Conservation (phyloP, 2,113 vertebrate genomes). For the Triplophysa dalaica region DNA sequence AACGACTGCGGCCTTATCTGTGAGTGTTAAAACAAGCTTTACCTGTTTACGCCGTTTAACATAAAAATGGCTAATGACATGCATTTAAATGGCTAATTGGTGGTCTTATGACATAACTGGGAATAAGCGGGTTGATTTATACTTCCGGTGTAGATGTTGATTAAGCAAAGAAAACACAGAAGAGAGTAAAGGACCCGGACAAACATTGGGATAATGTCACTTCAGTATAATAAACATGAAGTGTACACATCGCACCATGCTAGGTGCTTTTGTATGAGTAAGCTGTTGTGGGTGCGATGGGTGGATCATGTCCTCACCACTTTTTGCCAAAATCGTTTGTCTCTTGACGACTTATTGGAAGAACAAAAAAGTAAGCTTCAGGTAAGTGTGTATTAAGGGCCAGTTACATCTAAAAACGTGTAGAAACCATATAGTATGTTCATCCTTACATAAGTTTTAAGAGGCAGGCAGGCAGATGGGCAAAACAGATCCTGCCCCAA, state of each 20-base stretch:
- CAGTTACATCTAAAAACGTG: too few relatives aligned
- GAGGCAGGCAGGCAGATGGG: too few relatives aligned
- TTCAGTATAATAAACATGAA: slow-evolving; percentile 9
- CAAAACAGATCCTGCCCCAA: too few relatives aligned
- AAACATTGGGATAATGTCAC: not conserved
- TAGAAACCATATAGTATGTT: too few relatives aligned
- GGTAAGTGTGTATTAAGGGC: too few relatives aligned
- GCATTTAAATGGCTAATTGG: not conserved
- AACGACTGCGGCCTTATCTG: too few relatives aligned
- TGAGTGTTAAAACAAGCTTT: not conserved
- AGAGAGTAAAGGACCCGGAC: not conserved
- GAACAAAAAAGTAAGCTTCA: too few relatives aligned
- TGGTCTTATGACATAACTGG: not conserved
- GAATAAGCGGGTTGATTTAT: slow-evolving; percentile 20
- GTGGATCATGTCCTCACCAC: too few relatives aligned
- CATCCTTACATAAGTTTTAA: too few relatives aligned
- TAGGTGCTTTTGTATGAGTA: not conserved
- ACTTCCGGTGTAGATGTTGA: not conserved
- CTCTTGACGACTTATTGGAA: too few relatives aligned
- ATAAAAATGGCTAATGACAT: not conserved
- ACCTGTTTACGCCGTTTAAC: not conserved
- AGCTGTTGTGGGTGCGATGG: too few relatives aligned
- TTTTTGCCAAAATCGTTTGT: too few relatives aligned
- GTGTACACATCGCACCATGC: not conserved
- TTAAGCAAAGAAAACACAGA: not conserved